A percentile compares a stretch with the other conserved stretches of the same genome.
phyloP scores from a whole-genome alignment of 1,140 invertebrate species.

The Drosophila ercepeae region DNA sequence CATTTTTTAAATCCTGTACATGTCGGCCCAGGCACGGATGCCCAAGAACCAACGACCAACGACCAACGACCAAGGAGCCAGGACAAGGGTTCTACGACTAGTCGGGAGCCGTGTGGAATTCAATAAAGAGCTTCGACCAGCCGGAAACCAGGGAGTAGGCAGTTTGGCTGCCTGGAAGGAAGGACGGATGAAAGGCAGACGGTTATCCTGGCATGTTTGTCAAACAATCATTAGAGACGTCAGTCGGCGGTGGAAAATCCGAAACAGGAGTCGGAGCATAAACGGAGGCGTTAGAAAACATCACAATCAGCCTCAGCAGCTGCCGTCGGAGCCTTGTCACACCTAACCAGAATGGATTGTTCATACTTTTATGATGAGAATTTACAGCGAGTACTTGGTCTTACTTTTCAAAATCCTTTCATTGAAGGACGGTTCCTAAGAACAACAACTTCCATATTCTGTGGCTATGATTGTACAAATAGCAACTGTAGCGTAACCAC shows the following conservation, averaged over 20 bases:
- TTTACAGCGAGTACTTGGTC: too few relatives aligned
- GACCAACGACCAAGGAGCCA: constrained; percentile 28
- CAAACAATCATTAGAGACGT: constrained; percentile 79
- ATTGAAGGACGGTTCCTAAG: too few relatives aligned
- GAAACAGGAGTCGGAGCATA: neutral
- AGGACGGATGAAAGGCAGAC: constrained; percentile 22
- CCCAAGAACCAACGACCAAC: constrained; percentile 33
- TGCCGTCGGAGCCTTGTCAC: constrained; percentile 16
- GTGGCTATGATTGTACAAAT: too few relatives aligned
- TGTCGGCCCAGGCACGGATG: constrained; percentile 53
- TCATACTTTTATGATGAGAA: neutral
- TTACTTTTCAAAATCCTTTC: too few relatives aligned
- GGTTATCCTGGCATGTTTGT: constrained; percentile 58
- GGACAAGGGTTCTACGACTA: constrained; percentile 10
- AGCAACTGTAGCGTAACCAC: neutral
- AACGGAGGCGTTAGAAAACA: constrained; percentile 46
- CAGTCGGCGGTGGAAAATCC: constrained; percentile 26
- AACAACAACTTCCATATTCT: too few relatives aligned
- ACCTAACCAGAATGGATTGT: constrained; percentile 20
- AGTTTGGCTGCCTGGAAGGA: neutral
- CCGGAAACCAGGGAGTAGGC: constrained; percentile 2
- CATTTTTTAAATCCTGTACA: constrained; percentile 77
- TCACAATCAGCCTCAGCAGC: constrained; percentile 71
- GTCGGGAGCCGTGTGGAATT: constrained; percentile 54
- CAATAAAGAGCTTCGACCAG: constrained; percentile 62